Percentiles rank a stretch among this genome's conserved stretches.
Evolutionary conservation across 2,888 invertebrate species (phyloP).

Genomic region (Crossocerus cetratus): DNA sequence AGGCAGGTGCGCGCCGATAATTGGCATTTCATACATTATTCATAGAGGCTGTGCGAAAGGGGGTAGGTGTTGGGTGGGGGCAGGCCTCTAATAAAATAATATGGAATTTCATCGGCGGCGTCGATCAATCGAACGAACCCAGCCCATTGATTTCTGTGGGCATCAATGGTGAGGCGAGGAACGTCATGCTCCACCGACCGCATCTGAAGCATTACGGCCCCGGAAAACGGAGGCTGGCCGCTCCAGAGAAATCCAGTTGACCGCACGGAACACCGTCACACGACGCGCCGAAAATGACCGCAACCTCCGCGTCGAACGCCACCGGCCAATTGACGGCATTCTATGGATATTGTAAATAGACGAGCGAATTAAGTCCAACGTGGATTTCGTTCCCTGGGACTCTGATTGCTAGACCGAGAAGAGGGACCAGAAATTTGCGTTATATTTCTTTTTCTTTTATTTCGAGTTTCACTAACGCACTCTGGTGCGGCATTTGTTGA

Average conservation of each 20-base stretch:
- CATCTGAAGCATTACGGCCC: constrained; percentile 37
- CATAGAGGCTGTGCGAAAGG: constrained; percentile 11
- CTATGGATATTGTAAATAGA: too few species aligned
- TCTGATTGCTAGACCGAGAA: too few species aligned
- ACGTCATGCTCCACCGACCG: constrained; percentile 38
- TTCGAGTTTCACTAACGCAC: too few species aligned
- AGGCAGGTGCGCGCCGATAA: constrained; percentile 11
- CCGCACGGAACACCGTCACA: constrained; percentile 35
- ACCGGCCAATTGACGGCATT: too few species aligned
- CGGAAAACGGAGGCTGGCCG: constrained; percentile 29
- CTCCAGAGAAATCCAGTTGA: constrained; percentile 24
- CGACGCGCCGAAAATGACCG: constrained; percentile 39
- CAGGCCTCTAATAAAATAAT: constrained; percentile 37
- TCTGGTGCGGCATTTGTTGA: background rate
- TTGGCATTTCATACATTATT: constrained; percentile 38
- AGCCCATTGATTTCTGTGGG: constrained; percentile 44
- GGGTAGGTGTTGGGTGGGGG: background rate
- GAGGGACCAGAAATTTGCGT: too few species aligned
- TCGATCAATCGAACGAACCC: constrained; percentile 43
- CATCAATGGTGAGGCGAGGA: constrained; percentile 13
- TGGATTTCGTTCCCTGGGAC: too few species aligned
- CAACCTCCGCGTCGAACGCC: constrained; percentile 27
- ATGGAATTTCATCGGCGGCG: constrained; percentile 14
- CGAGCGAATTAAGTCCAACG: too few species aligned
- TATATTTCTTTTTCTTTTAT: too few species aligned